phyloP scores from a whole-genome alignment of 2,797 vertebrate genomes.

The Cyclopterus lumpus region DNA sequence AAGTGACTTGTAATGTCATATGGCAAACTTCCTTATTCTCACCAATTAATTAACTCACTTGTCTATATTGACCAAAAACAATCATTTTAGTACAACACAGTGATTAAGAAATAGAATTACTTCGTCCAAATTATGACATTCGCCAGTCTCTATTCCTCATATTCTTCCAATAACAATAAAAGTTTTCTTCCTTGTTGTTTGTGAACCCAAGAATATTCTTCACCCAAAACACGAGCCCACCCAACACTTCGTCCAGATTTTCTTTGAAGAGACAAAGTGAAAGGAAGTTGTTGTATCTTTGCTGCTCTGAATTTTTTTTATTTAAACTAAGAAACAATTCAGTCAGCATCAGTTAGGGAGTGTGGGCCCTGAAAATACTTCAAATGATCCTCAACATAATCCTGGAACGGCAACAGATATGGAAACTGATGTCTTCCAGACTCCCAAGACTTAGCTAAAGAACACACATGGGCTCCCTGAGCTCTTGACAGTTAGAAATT shows the following conservation, averaged over 20 bases:
- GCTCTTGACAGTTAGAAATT: slow-evolving; percentile 58
- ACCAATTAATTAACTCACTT: not conserved
- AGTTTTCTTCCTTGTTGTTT: not conserved
- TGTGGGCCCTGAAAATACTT: slow-evolving; percentile 47
- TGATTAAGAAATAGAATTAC: not conserved
- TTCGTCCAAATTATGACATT: not conserved
- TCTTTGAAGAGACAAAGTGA: slow-evolving; percentile 16
- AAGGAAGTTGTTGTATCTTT: slow-evolving; percentile 9
- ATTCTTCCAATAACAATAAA: not conserved
- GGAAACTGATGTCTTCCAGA: slow-evolving; percentile 49
- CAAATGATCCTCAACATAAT: slow-evolving; percentile 60
- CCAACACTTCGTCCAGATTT: not conserved
- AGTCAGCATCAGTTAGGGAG: slow-evolving; percentile 29
- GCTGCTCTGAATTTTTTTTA: slow-evolving; percentile 41
- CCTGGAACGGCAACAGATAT: slow-evolving; percentile 54
- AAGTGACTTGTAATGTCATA: not conserved
- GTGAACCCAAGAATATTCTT: slow-evolving; percentile 7
- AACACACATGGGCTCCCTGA: slow-evolving; percentile 44
- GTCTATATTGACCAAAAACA: not conserved
- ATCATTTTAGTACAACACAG: not conserved
- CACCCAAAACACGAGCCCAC: not conserved
- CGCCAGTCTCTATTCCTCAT: not conserved
- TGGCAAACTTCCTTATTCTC: not conserved
- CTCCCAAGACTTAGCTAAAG: slow-evolving; percentile 32
- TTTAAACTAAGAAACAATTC: slow-evolving; percentile 35